Base-by-base conservation (phyloP, 2,113 vertebrate genomes). In the Podarcis cretensis region DNA sequence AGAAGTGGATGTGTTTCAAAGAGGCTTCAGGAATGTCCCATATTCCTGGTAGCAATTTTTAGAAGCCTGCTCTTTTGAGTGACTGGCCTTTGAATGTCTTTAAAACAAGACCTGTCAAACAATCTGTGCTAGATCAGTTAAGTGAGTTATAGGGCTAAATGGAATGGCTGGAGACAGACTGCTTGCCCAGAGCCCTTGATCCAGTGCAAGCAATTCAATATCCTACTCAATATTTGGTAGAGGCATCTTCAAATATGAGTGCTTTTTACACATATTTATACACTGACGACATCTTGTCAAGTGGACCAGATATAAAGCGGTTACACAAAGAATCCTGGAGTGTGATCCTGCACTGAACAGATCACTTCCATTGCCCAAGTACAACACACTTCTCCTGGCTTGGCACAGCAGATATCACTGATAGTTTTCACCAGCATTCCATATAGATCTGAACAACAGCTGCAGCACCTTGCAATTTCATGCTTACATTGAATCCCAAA, bases 11-110 rank as follows among this genome's bases (percentile, higher is more conserved):
- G 0, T 84, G 6, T 93, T 88, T 95, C 85, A 91, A 91, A 94
- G 90, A 92, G 89, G 94, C 84, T 75, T 93, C 90, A 90, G 74
- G 79, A 92, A 92, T 88, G 92, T 91, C 79, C 87, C 93, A 86
- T 5, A 87, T 92, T 92, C 79, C 89, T 94, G 90, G 89, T 81
- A 94, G 3, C 13, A 74, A 13, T 92, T 93, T 94, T 81, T 92
- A 92, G 93, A 74, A 74, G 3, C 90, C 81, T 86, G 77, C 73
- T 89, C 32, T 76, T 85, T 77, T 75, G 63, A 48, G 68, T 48
- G 81, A 1, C 21, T 90, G 37, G n/a, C 4, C 32, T 48, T 89
- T 90, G 85, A 81, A 69, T 59, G 48, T 79, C 1, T 89, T 78
- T 73, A 73, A 40, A 92, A 89, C 84, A 65, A 91, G 87, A 81